A percentile compares a stretch with the other conserved stretches of the same genome.
These are phyloP conservation scores for Enteromius argenteus DNA, from an alignment of 2,797 vertebrate species.

Conservation along the genomic window DNA sequence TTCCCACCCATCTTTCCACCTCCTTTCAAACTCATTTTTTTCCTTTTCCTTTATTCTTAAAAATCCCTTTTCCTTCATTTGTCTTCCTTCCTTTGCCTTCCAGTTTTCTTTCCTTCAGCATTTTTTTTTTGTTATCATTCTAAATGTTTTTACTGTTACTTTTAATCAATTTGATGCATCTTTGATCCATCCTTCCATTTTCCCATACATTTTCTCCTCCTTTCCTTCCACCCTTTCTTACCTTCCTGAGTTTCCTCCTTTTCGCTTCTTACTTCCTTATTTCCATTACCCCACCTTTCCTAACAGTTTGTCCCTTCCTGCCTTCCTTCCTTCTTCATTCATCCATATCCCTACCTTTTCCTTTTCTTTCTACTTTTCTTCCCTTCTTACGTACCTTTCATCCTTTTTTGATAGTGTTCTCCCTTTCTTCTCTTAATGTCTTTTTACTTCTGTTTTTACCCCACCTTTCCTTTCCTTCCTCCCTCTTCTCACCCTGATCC, in stretches of 20 bases:
- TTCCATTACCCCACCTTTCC: conserved; percentile 25
- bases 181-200: background rate
- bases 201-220: conserved; percentile 58
- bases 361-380: background rate
- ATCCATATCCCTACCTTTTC: background rate
- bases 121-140: no score
- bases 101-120: background rate
- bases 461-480: conserved; percentile 58
- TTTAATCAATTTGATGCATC: no score
- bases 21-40: background rate
- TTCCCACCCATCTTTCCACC: background rate
- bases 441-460: background rate
- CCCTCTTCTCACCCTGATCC: conserved; percentile 33
- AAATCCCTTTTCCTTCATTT: background rate
- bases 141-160: no score
- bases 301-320: background rate
- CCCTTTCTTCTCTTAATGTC: background rate
- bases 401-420: background rate
- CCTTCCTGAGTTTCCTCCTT: background rate
- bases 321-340: background rate
- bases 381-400: background rate
- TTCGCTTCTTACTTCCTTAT: conserved; percentile 26
- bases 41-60: no score
- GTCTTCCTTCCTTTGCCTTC: background rate
- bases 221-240: background rate